Evolutionary conservation across 2,113 vertebrate species (phyloP).

Genomic region (Rattus norvegicus): DNA sequence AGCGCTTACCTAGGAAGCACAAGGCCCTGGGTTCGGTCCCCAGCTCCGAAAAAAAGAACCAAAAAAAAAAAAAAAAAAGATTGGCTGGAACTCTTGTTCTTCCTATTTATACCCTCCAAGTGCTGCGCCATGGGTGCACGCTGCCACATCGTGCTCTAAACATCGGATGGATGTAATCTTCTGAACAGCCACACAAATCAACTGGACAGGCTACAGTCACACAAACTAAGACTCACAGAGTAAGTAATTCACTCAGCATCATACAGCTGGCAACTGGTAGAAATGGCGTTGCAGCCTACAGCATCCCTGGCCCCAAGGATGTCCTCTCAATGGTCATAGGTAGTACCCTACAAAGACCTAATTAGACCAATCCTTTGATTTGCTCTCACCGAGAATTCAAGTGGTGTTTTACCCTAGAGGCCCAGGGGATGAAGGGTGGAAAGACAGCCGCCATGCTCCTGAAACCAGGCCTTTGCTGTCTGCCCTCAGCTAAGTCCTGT

Average conservation of each 20-base stretch:
- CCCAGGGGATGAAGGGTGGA: neutral
- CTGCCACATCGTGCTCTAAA: neutral
- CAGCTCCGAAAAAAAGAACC: no score
- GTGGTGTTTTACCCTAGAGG: neutral
- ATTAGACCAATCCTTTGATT: neutral
- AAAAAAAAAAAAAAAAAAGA: no score
- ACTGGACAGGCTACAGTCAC: neutral
- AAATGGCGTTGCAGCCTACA: neutral
- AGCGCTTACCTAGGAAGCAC: no score
- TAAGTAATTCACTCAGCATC: neutral
- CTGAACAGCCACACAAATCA: neutral
- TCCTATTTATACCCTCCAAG: neutral
- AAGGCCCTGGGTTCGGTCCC: no score
- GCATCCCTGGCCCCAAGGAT: neutral
- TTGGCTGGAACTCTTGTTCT: neutral
- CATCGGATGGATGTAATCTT: constrained; percentile 15
- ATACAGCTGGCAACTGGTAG: neutral
- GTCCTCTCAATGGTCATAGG: neutral
- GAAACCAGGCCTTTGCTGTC: neutral
- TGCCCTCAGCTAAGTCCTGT: neutral
- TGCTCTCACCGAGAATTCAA: constrained; percentile 32
- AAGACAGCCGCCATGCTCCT: neutral
- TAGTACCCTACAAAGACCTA: neutral
- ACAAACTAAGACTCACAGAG: constrained; percentile 27
- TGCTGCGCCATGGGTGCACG: neutral